Evolutionary conservation across 2,113 vertebrate genomes (phyloP), one percentile per base, ranked within the genome.

Genomic region (Rhinopomastus cyanomelas): DNA sequence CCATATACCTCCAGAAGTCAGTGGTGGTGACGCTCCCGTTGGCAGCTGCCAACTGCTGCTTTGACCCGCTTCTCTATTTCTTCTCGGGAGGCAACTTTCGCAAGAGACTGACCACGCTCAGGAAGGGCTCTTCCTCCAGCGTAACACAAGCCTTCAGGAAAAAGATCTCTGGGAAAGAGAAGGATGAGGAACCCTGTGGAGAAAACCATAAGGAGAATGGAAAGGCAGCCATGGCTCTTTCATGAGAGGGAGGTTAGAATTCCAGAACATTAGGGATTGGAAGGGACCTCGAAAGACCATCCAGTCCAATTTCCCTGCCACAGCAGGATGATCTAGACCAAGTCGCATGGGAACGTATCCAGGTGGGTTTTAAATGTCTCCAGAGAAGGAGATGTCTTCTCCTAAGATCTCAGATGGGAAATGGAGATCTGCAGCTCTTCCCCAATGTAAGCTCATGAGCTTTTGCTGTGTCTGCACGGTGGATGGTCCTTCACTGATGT

Each of bases 51-150:
- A 99, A 99, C 84, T 99, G 98, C 36, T 99, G 99, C 95, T 99
- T 99, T 25, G 99, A 99, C 76, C 99, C 99, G 0, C 94, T 99
- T 65, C 97, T 99, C 21, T 99, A 99, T 68, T 99, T 99, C 95
- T 99, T 99, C 95, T 99, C 99, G 0, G 99, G 99, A 3, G 98
- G 98, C 15, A 98, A 98, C 84, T 99, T 99, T 94, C 97, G 98
- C 39, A 97, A 87, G 85, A 98, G 98, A 11, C 84, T 99, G 2
- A 98, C 98, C 44, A 98, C 98, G 2, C 92, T 99, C 52, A 97
- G 97, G 80, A 98, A 97, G 61, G 88, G 79, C 22, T 98, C 98
- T 2, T 88, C 96, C 36, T 97, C 97, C 94, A 98, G 97, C 56
- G 11, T 97, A 39, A 91, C 88, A 0, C 96, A 96, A 42, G 68